phyloP scores from a whole-genome alignment of 2,113 vertebrate genomes.

The Ciconia stormi region DNA sequence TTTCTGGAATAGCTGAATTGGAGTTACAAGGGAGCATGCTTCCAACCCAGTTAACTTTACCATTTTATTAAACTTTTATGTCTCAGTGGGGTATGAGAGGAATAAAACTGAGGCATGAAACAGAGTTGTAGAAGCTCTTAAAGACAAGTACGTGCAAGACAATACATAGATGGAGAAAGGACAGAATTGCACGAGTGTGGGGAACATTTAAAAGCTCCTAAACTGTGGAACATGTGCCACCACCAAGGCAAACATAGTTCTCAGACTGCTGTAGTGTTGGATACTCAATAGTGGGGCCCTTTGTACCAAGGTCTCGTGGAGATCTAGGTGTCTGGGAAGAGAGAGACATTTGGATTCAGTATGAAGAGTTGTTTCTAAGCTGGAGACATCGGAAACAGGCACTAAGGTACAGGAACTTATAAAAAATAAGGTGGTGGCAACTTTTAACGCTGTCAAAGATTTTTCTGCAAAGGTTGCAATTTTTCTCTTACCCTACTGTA shows the following conservation, averaged over 20 bases:
- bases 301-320: not conserved
- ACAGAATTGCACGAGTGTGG: not conserved
- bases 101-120: not conserved
- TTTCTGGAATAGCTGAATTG: not conserved
- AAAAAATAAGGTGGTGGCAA: not conserved
- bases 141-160: not conserved
- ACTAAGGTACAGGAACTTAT: not conserved
- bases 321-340: not conserved
- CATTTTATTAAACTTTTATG: not conserved
- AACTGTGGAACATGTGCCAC: not conserved
- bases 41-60: not conserved
- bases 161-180: not conserved
- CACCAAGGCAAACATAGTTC: not conserved
- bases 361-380: not conserved
- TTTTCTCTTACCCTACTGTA: not conserved
- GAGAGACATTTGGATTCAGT: not conserved
- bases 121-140: not conserved
- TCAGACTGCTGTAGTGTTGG: not conserved
- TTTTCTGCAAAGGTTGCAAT: not conserved
- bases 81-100: not conserved
- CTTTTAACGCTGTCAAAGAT: not conserved
- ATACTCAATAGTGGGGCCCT: not conserved
- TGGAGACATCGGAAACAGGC: not conserved
- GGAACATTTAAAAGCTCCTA: not conserved
- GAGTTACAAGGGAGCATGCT: not conserved